Conservation (phyloP, 2,888 invertebrate genomes). For the Macrosiphum euphorbiae region DNA sequence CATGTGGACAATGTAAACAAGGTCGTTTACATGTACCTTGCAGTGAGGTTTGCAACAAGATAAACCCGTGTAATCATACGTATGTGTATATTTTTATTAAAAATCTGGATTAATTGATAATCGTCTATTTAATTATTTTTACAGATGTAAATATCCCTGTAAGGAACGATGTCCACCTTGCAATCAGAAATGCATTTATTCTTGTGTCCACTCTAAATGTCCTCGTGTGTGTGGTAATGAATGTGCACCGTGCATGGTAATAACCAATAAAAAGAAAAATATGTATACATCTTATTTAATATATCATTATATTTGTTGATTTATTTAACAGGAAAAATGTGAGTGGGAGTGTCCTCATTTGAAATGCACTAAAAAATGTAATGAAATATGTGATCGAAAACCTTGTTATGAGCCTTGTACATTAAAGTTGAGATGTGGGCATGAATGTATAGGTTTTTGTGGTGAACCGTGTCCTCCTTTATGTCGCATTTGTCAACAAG, state of each 20-base stretch:
- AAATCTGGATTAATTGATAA: not conserved
- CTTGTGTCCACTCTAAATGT: conserved; percentile 74
- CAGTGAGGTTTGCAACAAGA: not conserved
- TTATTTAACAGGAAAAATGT: conserved; percentile 67
- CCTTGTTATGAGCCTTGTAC: conserved; percentile 60
- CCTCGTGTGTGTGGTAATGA: conserved; percentile 71
- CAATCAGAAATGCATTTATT: conserved; percentile 71
- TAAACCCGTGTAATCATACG: conserved; percentile 73
- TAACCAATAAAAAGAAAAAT: not conserved
- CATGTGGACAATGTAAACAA: conserved; percentile 74
- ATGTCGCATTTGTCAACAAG: conserved; percentile 74
- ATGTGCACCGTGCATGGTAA: conserved; percentile 70
- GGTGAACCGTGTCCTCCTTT: conserved; percentile 69
- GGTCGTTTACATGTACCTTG: not conserved
- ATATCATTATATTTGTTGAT: not conserved
- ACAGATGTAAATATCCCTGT: conserved; percentile 73
- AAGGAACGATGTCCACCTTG: conserved; percentile 74
- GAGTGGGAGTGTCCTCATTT: conserved; percentile 65
- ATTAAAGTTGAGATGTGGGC: conserved; percentile 30
- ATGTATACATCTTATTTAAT: not conserved
- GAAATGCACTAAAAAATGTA: conserved; percentile 65
- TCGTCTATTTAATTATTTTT: conserved; percentile 55
- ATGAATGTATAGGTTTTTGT: conserved; percentile 67
- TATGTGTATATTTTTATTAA: conserved; percentile 68
- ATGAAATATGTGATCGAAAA: conserved; percentile 66